Evolutionary conservation across 2,888 invertebrate genomes (phyloP), one percentile per base, ranked within the genome.

Genomic region (Eupeodes luniger): DNA sequence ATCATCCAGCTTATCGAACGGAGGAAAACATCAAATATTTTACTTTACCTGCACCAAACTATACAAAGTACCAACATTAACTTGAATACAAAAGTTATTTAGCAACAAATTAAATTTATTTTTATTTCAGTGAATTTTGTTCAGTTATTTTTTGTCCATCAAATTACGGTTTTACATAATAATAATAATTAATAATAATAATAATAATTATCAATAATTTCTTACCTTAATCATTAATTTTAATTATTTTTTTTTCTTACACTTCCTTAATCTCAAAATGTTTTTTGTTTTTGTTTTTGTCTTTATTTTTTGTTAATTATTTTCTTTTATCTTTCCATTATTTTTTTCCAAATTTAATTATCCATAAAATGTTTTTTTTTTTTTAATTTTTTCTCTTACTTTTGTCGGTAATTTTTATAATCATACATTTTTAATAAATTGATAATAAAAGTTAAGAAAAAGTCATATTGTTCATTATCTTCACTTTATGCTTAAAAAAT

Each of bases 81-180:
- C 1, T 27, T 40, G 47, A 40, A 69, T 27, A 49, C 4, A 34
- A 44, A 74, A 77, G 49, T 36, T 44, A 53, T 89, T 85, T 89
- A 89, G 89, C 89, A 89, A 89, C 89, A 89, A 89, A 89, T 89
- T 81, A 89, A 89, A 89, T 89, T 85, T 89, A 89, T 85, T 89
- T 87, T 85, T 85, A 85, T 79, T 89, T 89, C 85, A 80, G 89
- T 85, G 81, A 85, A 81, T 80, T 81, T 64, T 81, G 81, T 75
- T 88, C 81, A 85, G 77, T 77, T 81, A 88, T 85, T 81, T 27
- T 88, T 88, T 89, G 85, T 85, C 89, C 89, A 89, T 89, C 89
- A 89, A 89, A 85, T 85, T 89, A 89, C 89, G 79, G 85, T 89
- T 89, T 27, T 89, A 89, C 89, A 85, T 89, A 85, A 85, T 89